Evolutionary conservation across 2,888 invertebrate genomes (phyloP), one percentile per base, ranked within the genome.

Genomic region (Corythucha ciliata): DNA sequence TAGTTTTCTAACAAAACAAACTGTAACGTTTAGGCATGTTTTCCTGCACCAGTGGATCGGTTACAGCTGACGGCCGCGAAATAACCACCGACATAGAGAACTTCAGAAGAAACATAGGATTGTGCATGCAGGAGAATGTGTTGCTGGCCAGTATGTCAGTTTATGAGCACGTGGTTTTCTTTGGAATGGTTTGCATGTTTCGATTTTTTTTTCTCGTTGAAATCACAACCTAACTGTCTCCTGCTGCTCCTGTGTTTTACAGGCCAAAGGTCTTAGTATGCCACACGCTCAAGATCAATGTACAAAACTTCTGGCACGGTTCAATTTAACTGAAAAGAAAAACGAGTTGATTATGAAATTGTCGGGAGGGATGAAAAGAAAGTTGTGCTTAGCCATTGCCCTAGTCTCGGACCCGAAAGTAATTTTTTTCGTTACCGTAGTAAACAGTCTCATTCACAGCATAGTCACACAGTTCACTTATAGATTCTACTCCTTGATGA

Each of bases 321-420:
- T 83, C 1, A 79, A 80, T 58, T 67, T 89, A 42, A 62, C 63
- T 0, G 74, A 77, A 1, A 90, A 91, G 66, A 72, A 70, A 2
- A 63, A 79, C 59, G 69, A 70, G 26, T 66, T 75, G 56, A 78
- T 81, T 0, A 66, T 67, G 21, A 74, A 76, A 45, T 70, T 93
- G 52, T 93, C 93, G 0, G 92, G 93, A 12, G 94, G 94, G 10
- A 92, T 92, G 79, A 87, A 90, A 69, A 75, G 94, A 47, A 83
- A 90, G 59, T 69, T 94, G 34, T 89, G 85, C 41, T 74, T 93
- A 20, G 90, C 83, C 25, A 87, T 90, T 67, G 87, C 92, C 1
- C 73, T 91, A 41, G 78, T 88, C 29, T 90, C 90, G 1, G 78
- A 79, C 57, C 81, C 89, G 10, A 76, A 71, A 60, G 72, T 74